These are phyloP conservation scores for Naja naja DNA, from an alignment of 2,113 vertebrate species.

Conservation along the genomic window DNA sequence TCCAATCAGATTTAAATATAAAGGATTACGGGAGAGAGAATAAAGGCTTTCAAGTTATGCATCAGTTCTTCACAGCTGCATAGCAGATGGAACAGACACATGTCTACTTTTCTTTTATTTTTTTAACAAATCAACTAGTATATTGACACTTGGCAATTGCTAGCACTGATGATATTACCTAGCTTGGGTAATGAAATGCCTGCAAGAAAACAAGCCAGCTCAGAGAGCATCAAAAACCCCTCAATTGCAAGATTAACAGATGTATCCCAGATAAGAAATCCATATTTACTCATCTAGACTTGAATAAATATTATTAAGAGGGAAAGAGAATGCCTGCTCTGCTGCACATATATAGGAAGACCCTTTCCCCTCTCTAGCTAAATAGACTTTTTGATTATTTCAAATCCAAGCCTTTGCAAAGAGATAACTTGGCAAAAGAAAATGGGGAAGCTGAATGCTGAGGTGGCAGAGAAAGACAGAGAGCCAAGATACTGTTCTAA, in stretches of 20 bases:
- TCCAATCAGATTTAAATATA: neutral
- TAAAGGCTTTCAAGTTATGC: neutral
- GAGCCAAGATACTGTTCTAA: neutral
- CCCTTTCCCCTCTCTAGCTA: neutral
- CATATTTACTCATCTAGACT: neutral
- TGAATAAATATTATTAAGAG: neutral
- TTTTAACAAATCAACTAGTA: neutral
- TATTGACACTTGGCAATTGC: neutral
- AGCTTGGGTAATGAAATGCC: neutral
- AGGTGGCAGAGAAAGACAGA: neutral
- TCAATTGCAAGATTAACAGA: neutral
- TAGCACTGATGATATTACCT: neutral
- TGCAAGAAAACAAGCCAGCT: neutral
- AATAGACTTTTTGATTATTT: neutral
- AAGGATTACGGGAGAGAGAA: neutral
- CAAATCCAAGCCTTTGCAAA: neutral
- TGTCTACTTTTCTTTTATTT: neutral
- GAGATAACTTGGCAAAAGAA: neutral
- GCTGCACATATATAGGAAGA: neutral
- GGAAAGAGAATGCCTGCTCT: neutral
- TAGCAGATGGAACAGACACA: neutral
- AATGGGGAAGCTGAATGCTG: neutral
- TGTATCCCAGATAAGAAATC: neutral
- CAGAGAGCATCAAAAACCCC: neutral
- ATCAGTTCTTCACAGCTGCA: neutral